Evolutionary conservation across 2,797 vertebrate genomes (phyloP).

Genomic region (Lagorchestes hirsutus): DNA sequence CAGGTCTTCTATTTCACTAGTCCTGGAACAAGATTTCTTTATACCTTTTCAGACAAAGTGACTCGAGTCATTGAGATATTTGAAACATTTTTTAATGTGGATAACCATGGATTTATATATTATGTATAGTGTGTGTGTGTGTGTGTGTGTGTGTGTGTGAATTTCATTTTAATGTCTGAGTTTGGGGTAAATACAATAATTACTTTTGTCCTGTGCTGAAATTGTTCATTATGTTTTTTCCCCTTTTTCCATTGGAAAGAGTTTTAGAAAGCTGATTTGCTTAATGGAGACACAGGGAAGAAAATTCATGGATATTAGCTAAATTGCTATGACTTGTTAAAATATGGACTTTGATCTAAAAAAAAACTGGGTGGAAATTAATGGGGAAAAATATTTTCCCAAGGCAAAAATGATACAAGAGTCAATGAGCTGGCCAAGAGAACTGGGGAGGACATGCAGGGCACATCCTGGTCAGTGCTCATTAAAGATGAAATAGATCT

Average conservation of each 20-base stretch:
- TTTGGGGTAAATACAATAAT: constrained; percentile 3
- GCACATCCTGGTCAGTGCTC: neutral
- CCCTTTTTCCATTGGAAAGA: neutral
- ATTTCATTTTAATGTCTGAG: neutral
- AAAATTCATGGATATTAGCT: neutral
- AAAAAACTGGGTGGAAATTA: constrained; percentile 27
- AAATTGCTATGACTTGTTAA: neutral
- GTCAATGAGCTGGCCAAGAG: neutral
- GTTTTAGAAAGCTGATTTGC: constrained; percentile 18
- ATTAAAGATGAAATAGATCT: neutral
- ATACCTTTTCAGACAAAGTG: constrained; percentile 6
- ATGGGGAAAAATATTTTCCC: neutral
- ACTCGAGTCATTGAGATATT: neutral
- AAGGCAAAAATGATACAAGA: constrained; percentile 13
- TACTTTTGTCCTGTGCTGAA: neutral
- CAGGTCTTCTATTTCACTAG: neutral
- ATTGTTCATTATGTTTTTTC: neutral
- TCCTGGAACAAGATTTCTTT: neutral
- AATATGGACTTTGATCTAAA: constrained; percentile 24
- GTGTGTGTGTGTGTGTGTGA: neutral
- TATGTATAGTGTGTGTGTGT: neutral
- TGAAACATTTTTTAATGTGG: constrained; percentile 30
- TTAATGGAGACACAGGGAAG: neutral
- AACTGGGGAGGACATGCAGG: neutral
- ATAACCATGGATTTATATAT: neutral